phyloP scores from a whole-genome alignment of 2,797 vertebrate species.

The Chaetophractus vellerosus region DNA sequence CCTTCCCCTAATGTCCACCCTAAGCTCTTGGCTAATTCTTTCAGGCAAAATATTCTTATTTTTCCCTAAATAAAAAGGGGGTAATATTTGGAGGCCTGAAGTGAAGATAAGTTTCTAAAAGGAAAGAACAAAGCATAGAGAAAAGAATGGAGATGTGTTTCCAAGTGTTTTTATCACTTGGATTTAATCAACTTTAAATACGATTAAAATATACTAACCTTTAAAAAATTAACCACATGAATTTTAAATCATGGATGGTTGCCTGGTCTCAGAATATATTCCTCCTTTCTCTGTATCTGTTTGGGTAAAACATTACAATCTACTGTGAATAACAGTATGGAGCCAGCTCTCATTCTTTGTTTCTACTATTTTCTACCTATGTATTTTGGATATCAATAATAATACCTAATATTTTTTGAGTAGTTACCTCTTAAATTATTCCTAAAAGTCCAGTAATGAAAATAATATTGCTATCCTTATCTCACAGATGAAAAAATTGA shows the following conservation, averaged over 20 bases:
- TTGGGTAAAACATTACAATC: constrained; percentile 16
- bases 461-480: neutral
- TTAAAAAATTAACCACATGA: neutral
- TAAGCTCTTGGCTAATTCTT: neutral
- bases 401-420: neutral
- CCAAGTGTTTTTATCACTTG: neutral
- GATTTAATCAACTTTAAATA: constrained; percentile 35
- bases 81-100: neutral
- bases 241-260: neutral
- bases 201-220: constrained; percentile 59
- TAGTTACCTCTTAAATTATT: neutral
- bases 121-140: neutral
- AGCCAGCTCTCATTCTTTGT: neutral
- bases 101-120: neutral
- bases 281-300: neutral
- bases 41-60: constrained; percentile 32
- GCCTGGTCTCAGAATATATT: neutral
- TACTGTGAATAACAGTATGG: neutral
- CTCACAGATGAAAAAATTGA: neutral
- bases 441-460: neutral
- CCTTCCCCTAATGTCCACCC: neutral
- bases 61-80: neutral
- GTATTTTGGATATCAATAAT: constrained; percentile 48
- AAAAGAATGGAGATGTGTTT: neutral
- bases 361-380: neutral